Evolutionary conservation across 1,140 invertebrate genomes (phyloP), one percentile per base, ranked within the genome.

Genomic region (Hetaerina americana): DNA sequence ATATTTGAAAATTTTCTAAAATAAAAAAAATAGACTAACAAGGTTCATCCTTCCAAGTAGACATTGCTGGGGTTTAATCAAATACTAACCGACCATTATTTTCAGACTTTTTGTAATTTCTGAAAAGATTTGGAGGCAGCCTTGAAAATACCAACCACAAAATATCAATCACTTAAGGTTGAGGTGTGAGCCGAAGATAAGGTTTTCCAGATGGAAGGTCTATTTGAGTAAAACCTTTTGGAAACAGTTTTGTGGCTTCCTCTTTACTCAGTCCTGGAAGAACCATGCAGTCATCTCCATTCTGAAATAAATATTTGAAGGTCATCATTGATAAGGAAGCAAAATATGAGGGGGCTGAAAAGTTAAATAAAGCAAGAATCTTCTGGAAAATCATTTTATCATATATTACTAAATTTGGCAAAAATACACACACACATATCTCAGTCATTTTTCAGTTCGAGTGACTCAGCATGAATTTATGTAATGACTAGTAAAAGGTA

Each of bases 211-310:
- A 96, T 12, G 94, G 94, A 70, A 96, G 78, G 12, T 82, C 78
- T 5, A 89, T 77, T 15, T 85, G 85, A n/a, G 86, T 86, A 1
- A 88, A 80, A 25, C 88, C 88, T 25, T 87, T 81, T 0, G 90
- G 89, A 78, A 94, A 96, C 8, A 89, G 77, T 49, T 82, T 82
- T 0, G 82, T 78, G 0, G 89, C 83, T 75, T 95, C 89, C 8
- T 89, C 88, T 0, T 87, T 81, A 5, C 85, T 83, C 0, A 96
- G 80, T 5, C 84, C 87, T 6, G 94, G 94, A 66, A 93, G 78
- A 66, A 97, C 88, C 93, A 97, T 96, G 73, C 93, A 93, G 12
- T 89, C 84, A 12, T 87, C 86, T 27, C 94, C 93, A 79, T 78
- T 78, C 87, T 89, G 74, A 24, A 81, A 79, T 71, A 73, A 28